Percentiles rank a stretch among this genome's conserved stretches.
Evolutionary conservation across 2,113 vertebrate species (phyloP).

Genomic region (Vulpes lagopus): DNA sequence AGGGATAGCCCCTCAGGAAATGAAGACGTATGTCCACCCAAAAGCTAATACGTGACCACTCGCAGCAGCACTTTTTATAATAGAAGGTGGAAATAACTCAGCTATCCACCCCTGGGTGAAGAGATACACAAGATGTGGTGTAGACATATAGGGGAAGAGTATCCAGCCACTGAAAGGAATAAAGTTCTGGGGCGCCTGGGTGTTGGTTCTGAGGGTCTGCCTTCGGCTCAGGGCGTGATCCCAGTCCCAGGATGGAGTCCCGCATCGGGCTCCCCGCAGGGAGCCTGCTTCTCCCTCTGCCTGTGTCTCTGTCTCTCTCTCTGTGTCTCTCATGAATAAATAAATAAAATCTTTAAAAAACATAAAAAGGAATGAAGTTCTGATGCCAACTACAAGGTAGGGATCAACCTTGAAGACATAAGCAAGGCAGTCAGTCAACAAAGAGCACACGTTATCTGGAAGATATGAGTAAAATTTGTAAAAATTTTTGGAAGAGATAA

Average conservation of each 20-base stretch:
- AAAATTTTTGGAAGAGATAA: neutral
- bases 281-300: too few relatives aligned
- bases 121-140: neutral
- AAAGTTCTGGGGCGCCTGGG: too few relatives aligned
- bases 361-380: neutral
- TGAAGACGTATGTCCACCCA: neutral
- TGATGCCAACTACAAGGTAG: neutral
- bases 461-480: too few relatives aligned
- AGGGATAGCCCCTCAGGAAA: neutral
- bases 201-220: too few relatives aligned
- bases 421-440: neutral
- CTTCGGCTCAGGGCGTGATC: too few relatives aligned
- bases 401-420: neutral
- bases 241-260: too few relatives aligned
- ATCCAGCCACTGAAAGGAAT: neutral
- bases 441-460: too few relatives aligned
- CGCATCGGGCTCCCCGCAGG: too few relatives aligned
- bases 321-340: too few relatives aligned
- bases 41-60: neutral
- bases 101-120: rapidly evolving
- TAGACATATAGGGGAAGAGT: too few relatives aligned
- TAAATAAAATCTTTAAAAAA: too few relatives aligned
- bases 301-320: too few relatives aligned
- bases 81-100: neutral
- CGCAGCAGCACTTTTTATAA: neutral